These are phyloP conservation scores for Caranx melampygus DNA, from an alignment of 2,113 vertebrate species.

Conservation along the genomic window DNA sequence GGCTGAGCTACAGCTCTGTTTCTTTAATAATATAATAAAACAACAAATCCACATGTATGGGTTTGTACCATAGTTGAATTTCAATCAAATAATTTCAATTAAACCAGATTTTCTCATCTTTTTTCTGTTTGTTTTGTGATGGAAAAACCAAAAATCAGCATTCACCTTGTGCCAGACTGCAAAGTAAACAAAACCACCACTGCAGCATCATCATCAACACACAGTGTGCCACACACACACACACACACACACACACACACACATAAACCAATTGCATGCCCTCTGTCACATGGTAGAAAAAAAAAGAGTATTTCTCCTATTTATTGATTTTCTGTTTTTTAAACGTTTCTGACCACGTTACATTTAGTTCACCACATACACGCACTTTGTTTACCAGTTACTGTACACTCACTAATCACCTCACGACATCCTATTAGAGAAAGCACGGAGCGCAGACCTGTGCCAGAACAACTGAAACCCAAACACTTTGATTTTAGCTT, in stretches of 20 bases:
- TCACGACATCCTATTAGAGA: conserved; percentile 58
- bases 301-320: conserved; percentile 54
- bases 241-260: conserved; percentile 36
- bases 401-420: conserved; percentile 65
- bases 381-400: conserved; percentile 52
- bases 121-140: not conserved
- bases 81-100: not conserved
- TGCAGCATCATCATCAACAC: conserved; percentile 30
- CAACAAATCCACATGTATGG: conserved; percentile 1
- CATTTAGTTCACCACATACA: conserved; percentile 50
- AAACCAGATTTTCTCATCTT: not conserved
- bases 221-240: conserved; percentile 20
- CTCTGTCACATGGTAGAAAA: conserved; percentile 60
- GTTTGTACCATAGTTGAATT: not conserved
- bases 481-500: not conserved
- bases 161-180: conserved; percentile 54
- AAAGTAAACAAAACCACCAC: conserved; percentile 38
- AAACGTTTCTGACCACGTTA: conserved; percentile 60
- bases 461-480: conserved; percentile 7
- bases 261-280: conserved; percentile 34
- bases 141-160: not conserved
- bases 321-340: conserved; percentile 36
- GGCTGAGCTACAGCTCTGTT: conserved; percentile 12
- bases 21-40: not conserved
- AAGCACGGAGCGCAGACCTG: conserved; percentile 36